phyloP scores from a whole-genome alignment of 1,140 invertebrate species.

The Ganaspis sp. region DNA sequence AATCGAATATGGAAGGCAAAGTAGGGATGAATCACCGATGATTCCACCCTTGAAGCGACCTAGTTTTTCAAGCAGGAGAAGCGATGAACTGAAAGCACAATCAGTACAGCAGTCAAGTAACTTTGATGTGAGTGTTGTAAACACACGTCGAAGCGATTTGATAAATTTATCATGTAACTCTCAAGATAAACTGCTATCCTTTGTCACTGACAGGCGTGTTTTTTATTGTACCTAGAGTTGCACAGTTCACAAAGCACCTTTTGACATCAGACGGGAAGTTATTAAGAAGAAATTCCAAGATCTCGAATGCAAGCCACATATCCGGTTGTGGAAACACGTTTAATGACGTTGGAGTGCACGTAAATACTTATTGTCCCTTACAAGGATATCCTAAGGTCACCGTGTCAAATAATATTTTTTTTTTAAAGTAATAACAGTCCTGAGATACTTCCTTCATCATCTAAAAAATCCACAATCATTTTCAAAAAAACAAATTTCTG shows the following conservation, averaged over 20 bases:
- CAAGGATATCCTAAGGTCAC: not conserved
- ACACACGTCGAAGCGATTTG: not conserved
- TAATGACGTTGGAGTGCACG: slow-evolving; percentile 3
- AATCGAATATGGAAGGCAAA: not conserved
- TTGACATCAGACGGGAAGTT: slow-evolving; percentile 54
- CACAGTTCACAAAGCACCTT: slow-evolving; percentile 34
- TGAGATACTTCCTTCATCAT: not conserved
- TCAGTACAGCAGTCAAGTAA: slow-evolving; percentile 20
- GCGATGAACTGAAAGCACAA: slow-evolving; percentile 18
- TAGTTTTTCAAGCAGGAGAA: slow-evolving; percentile 17
- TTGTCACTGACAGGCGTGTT: not conserved
- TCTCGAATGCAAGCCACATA: slow-evolving; percentile 53
- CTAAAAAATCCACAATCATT: not conserved
- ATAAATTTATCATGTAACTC: slow-evolving; percentile 22
- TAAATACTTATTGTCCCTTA: slow-evolving; percentile 19
- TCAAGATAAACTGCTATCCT: slow-evolving; percentile 3
- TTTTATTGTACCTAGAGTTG: not conserved
- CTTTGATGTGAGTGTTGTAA: not conserved
- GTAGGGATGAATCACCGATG: not conserved
- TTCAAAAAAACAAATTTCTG: no score
- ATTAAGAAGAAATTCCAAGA: slow-evolving; percentile 55
- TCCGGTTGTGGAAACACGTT: slow-evolving; percentile 44
- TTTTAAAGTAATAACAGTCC: not conserved
- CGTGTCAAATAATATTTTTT: not conserved
- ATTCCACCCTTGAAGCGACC: not conserved